Evolutionary conservation across 92 coral and sea anemone genomes (phyloP).

Genomic region (Palythoa caribaeorum): DNA sequence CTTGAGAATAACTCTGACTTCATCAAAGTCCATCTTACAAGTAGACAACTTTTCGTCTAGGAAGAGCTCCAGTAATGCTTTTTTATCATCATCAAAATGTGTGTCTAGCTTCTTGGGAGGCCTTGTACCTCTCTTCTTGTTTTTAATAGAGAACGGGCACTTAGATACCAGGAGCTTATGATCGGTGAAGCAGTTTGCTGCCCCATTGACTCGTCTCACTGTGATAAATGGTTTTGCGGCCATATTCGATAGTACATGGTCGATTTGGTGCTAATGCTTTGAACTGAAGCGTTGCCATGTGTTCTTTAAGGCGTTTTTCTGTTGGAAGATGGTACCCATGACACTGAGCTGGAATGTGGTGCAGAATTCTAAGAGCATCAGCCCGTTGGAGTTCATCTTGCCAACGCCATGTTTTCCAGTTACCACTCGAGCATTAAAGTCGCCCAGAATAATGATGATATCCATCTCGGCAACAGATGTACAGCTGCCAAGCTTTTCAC

Average conservation of each 20-base stretch:
- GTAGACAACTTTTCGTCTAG: conserved; percentile 40
- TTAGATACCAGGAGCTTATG: not conserved
- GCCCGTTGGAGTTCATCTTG: conserved; percentile 38
- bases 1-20: too few relatives aligned
- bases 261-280: too few relatives aligned
- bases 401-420: not conserved
- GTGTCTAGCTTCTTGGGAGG: too few relatives aligned
- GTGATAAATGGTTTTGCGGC: not conserved
- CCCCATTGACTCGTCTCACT: conserved; percentile 2
- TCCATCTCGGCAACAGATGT: conserved; percentile 1
- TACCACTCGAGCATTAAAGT: conserved; percentile 46
- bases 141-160: not conserved
- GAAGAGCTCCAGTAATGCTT: conserved; percentile 31
- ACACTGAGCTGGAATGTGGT: not conserved
- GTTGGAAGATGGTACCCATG: not conserved
- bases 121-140: too few relatives aligned
- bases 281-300: not conserved
- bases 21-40: too few relatives aligned
- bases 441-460: conserved; percentile 30
- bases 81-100: conserved; percentile 23
- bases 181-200: too few relatives aligned
- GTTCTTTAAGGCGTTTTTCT: not conserved
- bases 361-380: conserved; percentile 38
- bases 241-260: too few relatives aligned
- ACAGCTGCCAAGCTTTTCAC: not conserved